These are phyloP conservation scores for Uloborus plumipes DNA, from an alignment of 2,888 invertebrate species.

Conservation along the genomic window DNA sequence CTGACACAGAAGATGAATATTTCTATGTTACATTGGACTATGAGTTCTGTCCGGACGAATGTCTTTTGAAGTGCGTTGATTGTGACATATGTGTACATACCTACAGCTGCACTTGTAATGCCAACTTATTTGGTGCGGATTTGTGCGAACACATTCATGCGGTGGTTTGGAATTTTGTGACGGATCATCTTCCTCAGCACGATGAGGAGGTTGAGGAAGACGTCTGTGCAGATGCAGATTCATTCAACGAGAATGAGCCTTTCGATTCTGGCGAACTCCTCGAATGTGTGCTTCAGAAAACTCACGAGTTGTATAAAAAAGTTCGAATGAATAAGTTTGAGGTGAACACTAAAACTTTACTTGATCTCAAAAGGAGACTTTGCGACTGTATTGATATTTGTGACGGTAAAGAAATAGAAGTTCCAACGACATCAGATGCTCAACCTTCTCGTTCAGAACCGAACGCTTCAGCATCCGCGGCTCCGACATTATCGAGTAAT, in stretches of 20 bases:
- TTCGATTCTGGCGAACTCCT: not conserved
- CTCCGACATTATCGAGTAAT: too few relatives aligned
- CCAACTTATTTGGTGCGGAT: slow-evolving; percentile 46
- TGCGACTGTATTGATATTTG: slow-evolving; percentile 40
- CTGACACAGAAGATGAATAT: slow-evolving; percentile 31
- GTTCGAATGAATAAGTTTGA: slow-evolving; percentile 17
- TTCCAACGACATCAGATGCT: not conserved
- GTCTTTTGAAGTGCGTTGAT: slow-evolving; percentile 32
- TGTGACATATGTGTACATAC: slow-evolving; percentile 54
- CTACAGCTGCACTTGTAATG: slow-evolving; percentile 40
- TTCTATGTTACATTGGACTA: slow-evolving; percentile 28
- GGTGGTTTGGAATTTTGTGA: slow-evolving; percentile 43
- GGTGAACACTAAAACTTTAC: slow-evolving; percentile 23
- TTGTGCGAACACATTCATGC: slow-evolving; percentile 52
- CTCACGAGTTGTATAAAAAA: slow-evolving; percentile 28
- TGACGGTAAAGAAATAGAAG: slow-evolving; percentile 9
- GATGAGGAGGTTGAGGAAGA: not conserved
- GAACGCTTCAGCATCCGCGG: too few relatives aligned
- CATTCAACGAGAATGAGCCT: too few relatives aligned
- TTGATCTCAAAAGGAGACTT: slow-evolving; percentile 13
- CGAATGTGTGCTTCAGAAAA: slow-evolving; percentile 12
- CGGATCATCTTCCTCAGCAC: slow-evolving; percentile 24
- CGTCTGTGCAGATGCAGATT: too few relatives aligned
- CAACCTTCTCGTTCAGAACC: not conserved
- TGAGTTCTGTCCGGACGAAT: slow-evolving; percentile 35